Conservation (phyloP, 2,888 invertebrate genomes). For the Orthonychiurus folsomi region DNA sequence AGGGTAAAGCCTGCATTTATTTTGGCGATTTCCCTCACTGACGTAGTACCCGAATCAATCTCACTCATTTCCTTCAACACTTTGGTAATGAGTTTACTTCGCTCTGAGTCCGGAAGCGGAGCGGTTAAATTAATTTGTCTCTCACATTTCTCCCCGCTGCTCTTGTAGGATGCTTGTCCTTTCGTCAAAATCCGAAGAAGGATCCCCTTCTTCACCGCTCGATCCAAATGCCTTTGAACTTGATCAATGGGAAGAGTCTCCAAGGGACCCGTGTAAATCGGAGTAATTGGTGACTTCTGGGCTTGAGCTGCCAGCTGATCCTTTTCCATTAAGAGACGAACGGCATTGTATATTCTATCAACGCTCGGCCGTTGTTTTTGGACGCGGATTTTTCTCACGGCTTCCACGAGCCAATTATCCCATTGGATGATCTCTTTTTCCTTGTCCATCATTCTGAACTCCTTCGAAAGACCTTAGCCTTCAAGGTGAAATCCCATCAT, state of each 20-base stretch:
- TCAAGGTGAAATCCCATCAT: too few relatives aligned
- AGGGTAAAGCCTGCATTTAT: constrained; percentile 24
- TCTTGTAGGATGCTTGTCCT: constrained; percentile 35
- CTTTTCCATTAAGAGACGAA: constrained; percentile 38
- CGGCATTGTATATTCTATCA: constrained; percentile 39
- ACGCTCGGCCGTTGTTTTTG: constrained; percentile 39
- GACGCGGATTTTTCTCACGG: constrained; percentile 37
- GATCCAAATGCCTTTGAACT: constrained; percentile 37
- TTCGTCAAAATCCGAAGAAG: constrained; percentile 33
- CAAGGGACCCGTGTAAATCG: constrained; percentile 35
- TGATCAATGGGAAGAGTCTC: constrained; percentile 36
- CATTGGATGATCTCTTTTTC: constrained; percentile 38
- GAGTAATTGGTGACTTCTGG: constrained; percentile 36
- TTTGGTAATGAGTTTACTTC: constrained; percentile 32
- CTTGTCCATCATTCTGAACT: constrained; percentile 31
- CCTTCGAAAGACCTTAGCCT: too few relatives aligned
- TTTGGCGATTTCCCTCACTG: constrained; percentile 12
- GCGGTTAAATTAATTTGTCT: constrained; percentile 26
- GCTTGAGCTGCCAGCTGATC: constrained; percentile 34
- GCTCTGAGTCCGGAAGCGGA: constrained; percentile 17
- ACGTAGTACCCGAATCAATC: constrained; percentile 27
- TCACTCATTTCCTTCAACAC: constrained; percentile 37
- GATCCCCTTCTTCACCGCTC: constrained; percentile 33
- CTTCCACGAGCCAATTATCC: constrained; percentile 38
- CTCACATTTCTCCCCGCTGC: constrained; percentile 34